Evolutionary conservation across 2,113 vertebrate genomes (phyloP).

Genomic region (Tetraodon nigroviridis): DNA sequence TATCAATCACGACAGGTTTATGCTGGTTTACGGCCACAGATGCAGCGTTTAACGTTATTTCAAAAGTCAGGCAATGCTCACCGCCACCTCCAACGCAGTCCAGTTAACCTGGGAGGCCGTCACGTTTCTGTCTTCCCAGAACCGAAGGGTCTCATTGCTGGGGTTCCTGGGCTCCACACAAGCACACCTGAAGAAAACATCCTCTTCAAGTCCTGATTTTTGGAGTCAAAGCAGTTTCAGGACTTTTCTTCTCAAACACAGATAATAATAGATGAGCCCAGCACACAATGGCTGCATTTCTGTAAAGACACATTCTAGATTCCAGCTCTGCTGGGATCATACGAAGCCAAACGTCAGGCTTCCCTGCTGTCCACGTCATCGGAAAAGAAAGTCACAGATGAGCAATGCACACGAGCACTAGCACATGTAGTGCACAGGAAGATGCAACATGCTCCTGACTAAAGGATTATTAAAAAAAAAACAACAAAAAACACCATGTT

Average conservation of each 20-base stretch:
- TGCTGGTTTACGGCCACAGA: too few relatives aligned
- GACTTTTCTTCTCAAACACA: too few relatives aligned
- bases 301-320: background rate
- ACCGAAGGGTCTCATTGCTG: slow-evolving; percentile 84
- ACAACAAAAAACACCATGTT: slow-evolving; percentile 42
- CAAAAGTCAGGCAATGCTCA: slow-evolving; percentile 30
- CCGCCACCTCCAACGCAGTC: slow-evolving; percentile 85
- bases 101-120: slow-evolving; percentile 84
- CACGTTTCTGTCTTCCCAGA: slow-evolving; percentile 87
- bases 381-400: slow-evolving; percentile 21
- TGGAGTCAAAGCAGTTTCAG: too few relatives aligned
- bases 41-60: too few relatives aligned
- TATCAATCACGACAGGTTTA: background rate
- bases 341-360: slow-evolving; percentile 26
- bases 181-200: slow-evolving; percentile 75
- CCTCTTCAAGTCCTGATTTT: background rate
- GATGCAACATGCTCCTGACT: slow-evolving; percentile 19
- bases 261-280: too few relatives aligned
- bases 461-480: slow-evolving; percentile 44
- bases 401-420: slow-evolving; percentile 10
- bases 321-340: slow-evolving; percentile 10
- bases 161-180: slow-evolving; percentile 87
- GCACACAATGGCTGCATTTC: background rate
- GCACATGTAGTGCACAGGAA: slow-evolving; percentile 9
- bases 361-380: slow-evolving; percentile 24